A percentile compares a stretch with the other conserved stretches of the same genome.
phyloP scores from a whole-genome alignment of 2,888 invertebrate species.

The Eurytoma californica region DNA sequence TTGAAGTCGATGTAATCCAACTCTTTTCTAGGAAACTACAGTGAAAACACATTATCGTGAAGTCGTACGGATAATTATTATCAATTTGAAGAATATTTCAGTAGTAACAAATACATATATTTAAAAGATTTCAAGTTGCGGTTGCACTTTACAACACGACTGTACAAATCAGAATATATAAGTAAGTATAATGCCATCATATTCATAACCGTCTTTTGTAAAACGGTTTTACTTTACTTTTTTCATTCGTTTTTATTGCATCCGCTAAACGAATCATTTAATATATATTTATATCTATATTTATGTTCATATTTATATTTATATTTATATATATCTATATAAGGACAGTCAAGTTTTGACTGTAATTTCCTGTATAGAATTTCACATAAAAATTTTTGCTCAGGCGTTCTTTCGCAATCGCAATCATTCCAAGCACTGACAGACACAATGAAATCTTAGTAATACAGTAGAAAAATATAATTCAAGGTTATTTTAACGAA shows the following conservation, averaged over 20 bases:
- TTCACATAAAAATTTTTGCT: constrained; percentile 45
- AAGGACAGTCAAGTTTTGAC: constrained; percentile 46
- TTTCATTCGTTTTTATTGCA: constrained; percentile 20
- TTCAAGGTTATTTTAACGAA: constrained; percentile 69
- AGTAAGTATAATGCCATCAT: constrained; percentile 34
- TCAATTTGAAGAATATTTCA: constrained; percentile 41
- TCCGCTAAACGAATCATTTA: constrained; percentile 39
- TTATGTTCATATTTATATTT: constrained; percentile 1
- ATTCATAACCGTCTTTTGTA: constrained; percentile 45
- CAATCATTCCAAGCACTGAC: constrained; percentile 49
- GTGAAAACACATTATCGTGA: constrained; percentile 41
- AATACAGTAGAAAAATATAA: constrained; percentile 73
- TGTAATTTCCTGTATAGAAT: constrained; percentile 53
- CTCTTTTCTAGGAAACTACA: constrained; percentile 50
- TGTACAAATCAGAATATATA: constrained; percentile 34
- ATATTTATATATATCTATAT: constrained; percentile 43
- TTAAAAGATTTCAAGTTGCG: constrained; percentile 30
- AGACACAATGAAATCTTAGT: constrained; percentile 56
- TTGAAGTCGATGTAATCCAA: constrained; percentile 32
- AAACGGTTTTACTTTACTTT: constrained; percentile 28
- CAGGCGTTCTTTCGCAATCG: constrained; percentile 21
- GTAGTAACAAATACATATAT: constrained; percentile 50
- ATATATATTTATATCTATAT: constrained; percentile 51
- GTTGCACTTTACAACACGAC: constrained; percentile 39
- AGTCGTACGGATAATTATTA: constrained; percentile 39